Percentiles rank a stretch among this genome's conserved stretches.
phyloP scores from a whole-genome alignment of 1,140 invertebrate genomes.

The Mercenaria mercenaria region DNA sequence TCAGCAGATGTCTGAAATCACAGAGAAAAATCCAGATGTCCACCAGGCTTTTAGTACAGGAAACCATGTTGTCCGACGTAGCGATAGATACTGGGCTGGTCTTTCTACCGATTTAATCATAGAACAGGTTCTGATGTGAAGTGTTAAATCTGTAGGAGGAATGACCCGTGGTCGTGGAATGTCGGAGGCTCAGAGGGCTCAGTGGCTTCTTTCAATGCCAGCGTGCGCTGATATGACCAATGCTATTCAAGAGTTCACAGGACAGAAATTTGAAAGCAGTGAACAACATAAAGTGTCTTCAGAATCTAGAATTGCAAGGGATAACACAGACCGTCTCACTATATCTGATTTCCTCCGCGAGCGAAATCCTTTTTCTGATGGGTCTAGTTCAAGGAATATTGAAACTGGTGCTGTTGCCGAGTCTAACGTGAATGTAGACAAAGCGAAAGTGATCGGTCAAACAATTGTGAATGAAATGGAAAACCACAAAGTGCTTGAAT shows the following conservation, averaged over 20 bases:
- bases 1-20: conserved; percentile 86
- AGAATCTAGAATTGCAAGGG: conserved; percentile 32
- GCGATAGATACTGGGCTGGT: conserved; percentile 85
- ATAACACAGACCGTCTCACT: conserved; percentile 38
- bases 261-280: conserved; percentile 64
- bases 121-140: conserved; percentile 77
- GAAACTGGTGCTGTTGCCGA: conserved; percentile 57
- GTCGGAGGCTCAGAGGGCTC: conserved; percentile 65
- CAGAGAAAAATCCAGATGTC: conserved; percentile 60
- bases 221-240: conserved; percentile 69
- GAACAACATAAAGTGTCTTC: conserved; percentile 65
- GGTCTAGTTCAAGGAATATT: conserved; percentile 53
- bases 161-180: conserved; percentile 75
- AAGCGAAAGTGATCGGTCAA: conserved; percentile 52
- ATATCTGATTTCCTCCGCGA: neutral
- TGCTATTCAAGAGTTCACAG: conserved; percentile 69
- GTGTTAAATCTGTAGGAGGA: conserved; percentile 85
- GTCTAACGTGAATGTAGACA: conserved; percentile 56
- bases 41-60: conserved; percentile 73
- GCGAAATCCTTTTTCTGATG: conserved; percentile 63
- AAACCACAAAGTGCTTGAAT: conserved; percentile 39
- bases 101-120: conserved; percentile 83
- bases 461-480: conserved; percentile 56
- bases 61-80: conserved; percentile 65
- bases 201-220: conserved; percentile 73